Evolutionary conservation across 2,888 invertebrate genomes (phyloP), one percentile per base, ranked within the genome.

Genomic region (Scaptomyza reducta): DNA sequence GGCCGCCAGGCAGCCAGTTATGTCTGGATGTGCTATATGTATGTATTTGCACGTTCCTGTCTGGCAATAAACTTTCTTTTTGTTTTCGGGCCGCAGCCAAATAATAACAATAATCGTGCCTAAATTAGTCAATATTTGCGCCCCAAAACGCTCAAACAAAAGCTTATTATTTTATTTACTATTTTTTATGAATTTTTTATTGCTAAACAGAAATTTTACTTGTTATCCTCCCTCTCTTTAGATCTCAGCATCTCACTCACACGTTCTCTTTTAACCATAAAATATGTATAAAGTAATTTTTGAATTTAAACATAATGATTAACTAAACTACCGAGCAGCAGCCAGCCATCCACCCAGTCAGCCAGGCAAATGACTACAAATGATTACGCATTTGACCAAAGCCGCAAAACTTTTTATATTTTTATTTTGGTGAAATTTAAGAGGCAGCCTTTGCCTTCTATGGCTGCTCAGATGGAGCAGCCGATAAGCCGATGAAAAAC

Each of bases 71-170:
- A 87, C 85, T 85, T 82, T 87, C 85, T 78, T 82, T 69, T 59
- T 55, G 56, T 35, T 50, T 38, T 51, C 40, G 42, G 41, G 71
- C 79, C 71, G 62, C 67, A 68, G 58, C 67, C 82, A 83, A 83
- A 87, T 83, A 83, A 87, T 83, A 85, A 83, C 88, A 87, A 87
- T 87, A 85, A 85, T 87, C 89, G 90, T 89, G 89, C 83, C 78
- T 75, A 89, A 89, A 89, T 89, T 89, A 89, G 89, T 87, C 81
- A 89, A 89, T 89, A 89, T 89, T 89, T 80, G 87, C 75, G 87
- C 74, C 74, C 78, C 80, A 74, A 87, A 87, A 79, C 65, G 73
- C 70, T 65, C 79, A 59, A 77, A 70, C 68, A 70, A 75, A 77
- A 74, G 66, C 78, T 85, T 87, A 82, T 84, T 84, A 87, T 81